Evolutionary conservation across 2,888 invertebrate species (phyloP).

Genomic region (Antheraea yamamai): DNA sequence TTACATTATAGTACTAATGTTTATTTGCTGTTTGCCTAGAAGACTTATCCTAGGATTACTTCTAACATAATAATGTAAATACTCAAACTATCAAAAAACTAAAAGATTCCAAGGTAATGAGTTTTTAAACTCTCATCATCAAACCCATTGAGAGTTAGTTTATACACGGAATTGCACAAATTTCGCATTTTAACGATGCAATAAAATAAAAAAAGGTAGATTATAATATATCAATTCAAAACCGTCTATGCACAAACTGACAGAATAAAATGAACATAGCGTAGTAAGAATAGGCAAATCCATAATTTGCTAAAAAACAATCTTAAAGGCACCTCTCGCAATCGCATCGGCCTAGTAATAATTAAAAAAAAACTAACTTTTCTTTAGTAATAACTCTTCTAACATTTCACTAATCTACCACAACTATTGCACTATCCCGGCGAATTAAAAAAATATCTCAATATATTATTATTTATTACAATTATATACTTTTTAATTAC

Average conservation of each 20-base stretch:
- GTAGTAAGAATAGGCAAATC: neutral
- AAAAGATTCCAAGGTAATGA: neutral
- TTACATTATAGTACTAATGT: too few relatives aligned
- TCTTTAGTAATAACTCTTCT: neutral
- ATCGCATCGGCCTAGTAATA: neutral
- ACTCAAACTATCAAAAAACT: neutral
- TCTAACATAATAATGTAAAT: neutral
- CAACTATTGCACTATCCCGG: slow-evolving; percentile 78
- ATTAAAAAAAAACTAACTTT: neutral
- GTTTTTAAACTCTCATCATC: neutral
- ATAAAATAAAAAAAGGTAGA: neutral
- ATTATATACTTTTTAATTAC: slow-evolving; percentile 21
- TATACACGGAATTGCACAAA: neutral
- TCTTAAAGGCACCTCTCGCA: neutral
- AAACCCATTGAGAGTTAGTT: neutral
- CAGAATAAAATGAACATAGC: neutral
- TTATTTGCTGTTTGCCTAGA: too few relatives aligned
- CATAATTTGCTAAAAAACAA: neutral
- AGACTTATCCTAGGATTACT: too few relatives aligned
- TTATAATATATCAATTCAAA: neutral
- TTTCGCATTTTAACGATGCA: neutral
- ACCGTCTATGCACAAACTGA: neutral
- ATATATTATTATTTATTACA: slow-evolving; percentile 23
- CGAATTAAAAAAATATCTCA: slow-evolving; percentile 50
- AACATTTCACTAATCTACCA: slow-evolving; percentile 21